A percentile compares a stretch with the other conserved stretches of the same genome.
phyloP scores from a whole-genome alignment of 2,888 invertebrate genomes.

The Caenorhabditis auriculariae region DNA sequence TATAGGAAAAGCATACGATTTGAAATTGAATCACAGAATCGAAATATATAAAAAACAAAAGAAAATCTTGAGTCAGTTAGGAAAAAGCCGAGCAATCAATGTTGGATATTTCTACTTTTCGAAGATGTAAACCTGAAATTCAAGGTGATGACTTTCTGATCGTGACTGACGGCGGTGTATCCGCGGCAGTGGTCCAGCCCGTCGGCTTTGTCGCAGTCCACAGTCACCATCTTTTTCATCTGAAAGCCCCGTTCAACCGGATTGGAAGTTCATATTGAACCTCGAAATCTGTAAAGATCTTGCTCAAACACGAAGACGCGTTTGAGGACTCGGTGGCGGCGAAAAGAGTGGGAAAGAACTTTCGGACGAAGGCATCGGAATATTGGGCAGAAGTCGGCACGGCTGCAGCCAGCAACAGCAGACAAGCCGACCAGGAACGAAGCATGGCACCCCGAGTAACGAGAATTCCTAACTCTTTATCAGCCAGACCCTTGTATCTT shows the following conservation, averaged over 20 bases:
- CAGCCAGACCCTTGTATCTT: too few relatives aligned
- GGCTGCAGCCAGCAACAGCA: too few relatives aligned
- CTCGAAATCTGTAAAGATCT: slow-evolving; percentile 29
- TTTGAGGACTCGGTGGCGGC: slow-evolving; percentile 39
- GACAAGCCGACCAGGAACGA: too few relatives aligned
- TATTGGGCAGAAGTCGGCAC: slow-evolving; percentile 23
- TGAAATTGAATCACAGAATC: too few relatives aligned
- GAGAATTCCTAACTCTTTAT: too few relatives aligned
- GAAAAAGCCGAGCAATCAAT: too few relatives aligned
- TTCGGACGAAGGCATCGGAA: slow-evolving; percentile 38
- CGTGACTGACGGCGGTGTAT: slow-evolving; percentile 27
- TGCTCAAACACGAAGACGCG: slow-evolving; percentile 32
- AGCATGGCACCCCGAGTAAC: too few relatives aligned
- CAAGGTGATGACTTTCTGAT: slow-evolving; percentile 28
- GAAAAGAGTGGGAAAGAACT: slow-evolving; percentile 37
- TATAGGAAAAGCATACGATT: too few relatives aligned
- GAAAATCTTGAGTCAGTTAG: too few relatives aligned
- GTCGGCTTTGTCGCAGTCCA: slow-evolving; percentile 22
- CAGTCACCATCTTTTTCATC: slow-evolving; percentile 16
- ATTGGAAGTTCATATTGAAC: slow-evolving; percentile 2
- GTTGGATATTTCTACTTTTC: not conserved
- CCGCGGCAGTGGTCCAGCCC: slow-evolving; percentile 27
- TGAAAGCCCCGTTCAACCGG: slow-evolving; percentile 5
- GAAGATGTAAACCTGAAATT: slow-evolving; percentile 19
- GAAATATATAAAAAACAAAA: too few relatives aligned